These are phyloP conservation scores for Coluber constrictor DNA, from an alignment of 2,797 vertebrate genomes.

Conservation along the genomic window DNA sequence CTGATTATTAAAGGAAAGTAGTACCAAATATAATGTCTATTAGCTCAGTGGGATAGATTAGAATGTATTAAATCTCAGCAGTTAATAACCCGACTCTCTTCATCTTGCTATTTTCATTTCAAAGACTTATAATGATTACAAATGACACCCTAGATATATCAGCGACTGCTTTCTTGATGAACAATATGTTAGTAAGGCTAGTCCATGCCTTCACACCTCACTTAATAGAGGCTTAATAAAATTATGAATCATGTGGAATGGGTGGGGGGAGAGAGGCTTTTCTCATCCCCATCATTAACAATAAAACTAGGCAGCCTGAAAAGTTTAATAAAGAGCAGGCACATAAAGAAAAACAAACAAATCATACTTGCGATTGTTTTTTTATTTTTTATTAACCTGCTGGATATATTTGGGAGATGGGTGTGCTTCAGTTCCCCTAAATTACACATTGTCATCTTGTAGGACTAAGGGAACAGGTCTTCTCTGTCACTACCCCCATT, in stretches of 20 bases:
- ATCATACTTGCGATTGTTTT: not conserved
- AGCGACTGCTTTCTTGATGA: not conserved
- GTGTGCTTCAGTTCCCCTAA: not conserved
- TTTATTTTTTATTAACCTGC: not conserved
- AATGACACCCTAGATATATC: slow-evolving; percentile 4
- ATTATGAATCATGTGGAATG: not conserved
- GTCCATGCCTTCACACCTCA: not conserved
- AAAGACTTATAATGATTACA: slow-evolving; percentile 19
- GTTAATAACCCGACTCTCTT: slow-evolving; percentile 5
- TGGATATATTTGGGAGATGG: not conserved
- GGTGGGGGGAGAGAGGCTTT: not conserved
- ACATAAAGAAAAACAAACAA: not conserved
- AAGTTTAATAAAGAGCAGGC: not conserved
- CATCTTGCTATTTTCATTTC: not conserved
- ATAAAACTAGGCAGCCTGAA: not conserved
- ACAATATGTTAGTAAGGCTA: slow-evolving; percentile 1
- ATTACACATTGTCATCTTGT: not conserved
- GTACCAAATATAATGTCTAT: not conserved
- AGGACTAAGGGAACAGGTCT: not conserved
- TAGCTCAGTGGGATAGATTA: not conserved
- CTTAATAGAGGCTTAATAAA: not conserved
- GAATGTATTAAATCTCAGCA: slow-evolving; percentile 2
- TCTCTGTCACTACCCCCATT: not conserved
- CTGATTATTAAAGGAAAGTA: not conserved
- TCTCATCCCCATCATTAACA: not conserved